Evolutionary conservation across 2,797 vertebrate species (phyloP), one percentile per base, ranked within the genome.

Genomic region (Bovichtus diacanthus): DNA sequence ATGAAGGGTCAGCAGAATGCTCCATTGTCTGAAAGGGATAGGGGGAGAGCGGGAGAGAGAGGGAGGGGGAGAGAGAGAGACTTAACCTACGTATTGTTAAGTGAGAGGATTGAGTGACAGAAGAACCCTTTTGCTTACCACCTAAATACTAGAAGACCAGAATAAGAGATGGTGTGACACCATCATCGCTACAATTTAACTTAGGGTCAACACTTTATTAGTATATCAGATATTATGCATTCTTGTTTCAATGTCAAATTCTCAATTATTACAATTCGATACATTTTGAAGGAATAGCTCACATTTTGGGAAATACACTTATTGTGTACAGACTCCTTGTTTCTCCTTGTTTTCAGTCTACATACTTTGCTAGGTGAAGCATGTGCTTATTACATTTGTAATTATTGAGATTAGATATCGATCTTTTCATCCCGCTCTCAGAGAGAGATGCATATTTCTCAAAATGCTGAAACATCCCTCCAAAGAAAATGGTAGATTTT

Each of bases 1-100:
- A 76, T 80, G 79, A 81, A 74, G 74, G 92, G 91, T 95, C 93
- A 93, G 91, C 92, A 93, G 72, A 92, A 92, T 56, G 64, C 70
- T 77, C 69, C 62, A 74, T 70, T 63, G 83, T 82, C 85, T 82
- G 77, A 70, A 39, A 13, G 53, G 29, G 16, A 62, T 73, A 51
- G 50, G 58, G 60, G 78, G 39, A 46, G 15, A 25, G 50, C 21
- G 34, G 31, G 12, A 15, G 39, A 77, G 54, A 68, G 9, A 49
- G 46, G n/a, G 9, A 27, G 21, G 44, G 51, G 25, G 18, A 8
- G 38, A 39, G 13, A 10, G 50, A 38, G 12, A 31, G 11, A 78
- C 68, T 66, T 81, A 72, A 85, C 78, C 76, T 74, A 89, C 73
- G 80, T 86, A 67, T 54, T 2, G 15, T 10, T 63, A 16, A 60